phyloP scores from a whole-genome alignment of 2,113 vertebrate genomes.

The Tachuris rubrigastra region DNA sequence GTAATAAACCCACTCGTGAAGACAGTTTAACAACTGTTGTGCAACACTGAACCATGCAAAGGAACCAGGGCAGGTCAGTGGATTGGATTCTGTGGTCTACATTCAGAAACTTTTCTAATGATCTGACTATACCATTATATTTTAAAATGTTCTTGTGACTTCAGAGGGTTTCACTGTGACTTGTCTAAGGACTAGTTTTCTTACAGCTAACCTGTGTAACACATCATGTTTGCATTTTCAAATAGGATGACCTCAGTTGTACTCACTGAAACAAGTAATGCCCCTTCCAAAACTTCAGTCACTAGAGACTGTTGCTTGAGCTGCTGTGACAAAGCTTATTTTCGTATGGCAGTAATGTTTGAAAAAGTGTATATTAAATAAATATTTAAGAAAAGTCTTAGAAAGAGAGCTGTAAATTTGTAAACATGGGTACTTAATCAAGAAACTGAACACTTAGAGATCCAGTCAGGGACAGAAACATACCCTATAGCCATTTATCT shows the following conservation, averaged over 20 bases:
- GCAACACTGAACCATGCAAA: not conserved
- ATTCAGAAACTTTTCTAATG: not conserved
- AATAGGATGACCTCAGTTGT: not conserved
- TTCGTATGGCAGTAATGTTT: constrained; percentile 5
- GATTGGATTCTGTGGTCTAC: not conserved
- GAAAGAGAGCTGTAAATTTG: constrained; percentile 14
- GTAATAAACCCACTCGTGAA: not conserved
- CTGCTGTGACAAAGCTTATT: constrained; percentile 16
- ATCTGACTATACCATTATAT: not conserved
- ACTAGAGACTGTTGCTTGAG: not conserved
- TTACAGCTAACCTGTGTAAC: not conserved
- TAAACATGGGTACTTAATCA: constrained; percentile 20
- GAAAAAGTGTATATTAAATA: constrained; percentile 6
- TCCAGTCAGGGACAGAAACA: not conserved
- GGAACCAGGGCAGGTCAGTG: not conserved
- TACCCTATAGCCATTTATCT: constrained; percentile 47
- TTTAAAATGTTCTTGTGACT: not conserved
- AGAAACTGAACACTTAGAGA: constrained; percentile 28
- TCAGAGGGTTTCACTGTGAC: not conserved
- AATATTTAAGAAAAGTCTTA: constrained; percentile 5
- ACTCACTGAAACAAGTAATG: not conserved
- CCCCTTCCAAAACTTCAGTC: not conserved
- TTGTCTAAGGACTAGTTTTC: not conserved
- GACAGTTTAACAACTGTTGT: not conserved
- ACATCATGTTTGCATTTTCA: not conserved